Conservation (phyloP, 2,113 vertebrate species). For the Pelodiscus sinensis region DNA sequence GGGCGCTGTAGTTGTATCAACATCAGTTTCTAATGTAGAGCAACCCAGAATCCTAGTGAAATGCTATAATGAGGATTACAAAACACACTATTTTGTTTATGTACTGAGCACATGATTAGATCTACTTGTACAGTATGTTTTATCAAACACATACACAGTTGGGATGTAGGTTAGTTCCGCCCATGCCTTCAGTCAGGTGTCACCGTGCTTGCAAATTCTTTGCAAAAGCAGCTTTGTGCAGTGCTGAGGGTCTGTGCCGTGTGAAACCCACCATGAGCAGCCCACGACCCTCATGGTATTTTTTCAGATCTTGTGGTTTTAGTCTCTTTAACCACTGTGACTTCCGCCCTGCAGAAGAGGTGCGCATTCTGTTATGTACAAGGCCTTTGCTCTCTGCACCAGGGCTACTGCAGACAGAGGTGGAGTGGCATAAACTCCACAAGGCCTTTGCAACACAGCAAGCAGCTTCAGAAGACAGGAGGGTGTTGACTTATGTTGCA, state of each 20-base stretch:
- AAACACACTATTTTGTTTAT: accelerated
- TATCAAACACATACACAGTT: background rate
- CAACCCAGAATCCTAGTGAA: background rate
- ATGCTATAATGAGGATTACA: background rate
- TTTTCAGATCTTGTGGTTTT: constrained; percentile 31
- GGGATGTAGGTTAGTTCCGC: background rate
- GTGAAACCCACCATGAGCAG: constrained; percentile 12
- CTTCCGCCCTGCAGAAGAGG: constrained; percentile 50
- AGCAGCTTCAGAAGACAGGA: accelerated
- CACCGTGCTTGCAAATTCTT: background rate
- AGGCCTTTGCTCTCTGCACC: background rate
- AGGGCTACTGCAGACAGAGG: background rate
- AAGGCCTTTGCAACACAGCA: accelerated
- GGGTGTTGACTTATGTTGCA: accelerated
- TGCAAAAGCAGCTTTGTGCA: background rate
- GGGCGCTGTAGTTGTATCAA: background rate
- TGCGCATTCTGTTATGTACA: background rate
- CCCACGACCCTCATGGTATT: constrained; percentile 16
- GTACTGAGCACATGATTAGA: background rate
- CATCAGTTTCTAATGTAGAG: background rate
- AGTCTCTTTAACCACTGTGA: constrained; percentile 40
- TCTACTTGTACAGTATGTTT: background rate
- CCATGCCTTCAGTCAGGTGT: background rate
- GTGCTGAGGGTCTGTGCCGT: constrained; percentile 20
- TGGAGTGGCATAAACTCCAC: background rate